Conservation (phyloP, 2,113 vertebrate species). For the human region GRCh38 chr20:42576001-42576500, state of each 20-base stretch:
- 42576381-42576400: not conserved
- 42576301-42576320: not conserved
- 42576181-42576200: rapidly evolving
- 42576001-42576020: not conserved
- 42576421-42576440: not conserved
- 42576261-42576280: not conserved
- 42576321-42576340: not conserved
- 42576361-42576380: rapidly evolving
- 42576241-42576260: not conserved
- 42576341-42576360: not conserved
- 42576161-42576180: not conserved
- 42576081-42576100: not conserved
- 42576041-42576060: not conserved
- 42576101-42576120: too few species aligned
- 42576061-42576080: not conserved
- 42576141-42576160: not conserved
- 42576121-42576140: rapidly evolving
- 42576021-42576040: not conserved
- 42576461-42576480: not conserved
- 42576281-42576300: not conserved
- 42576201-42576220: rapidly evolving
- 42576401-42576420: not conserved
- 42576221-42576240: not conserved
- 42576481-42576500: not conserved
- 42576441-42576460: not conserved